phyloP scores from a whole-genome alignment of 2,888 invertebrate genomes.

The Blastobasis adustella region DNA sequence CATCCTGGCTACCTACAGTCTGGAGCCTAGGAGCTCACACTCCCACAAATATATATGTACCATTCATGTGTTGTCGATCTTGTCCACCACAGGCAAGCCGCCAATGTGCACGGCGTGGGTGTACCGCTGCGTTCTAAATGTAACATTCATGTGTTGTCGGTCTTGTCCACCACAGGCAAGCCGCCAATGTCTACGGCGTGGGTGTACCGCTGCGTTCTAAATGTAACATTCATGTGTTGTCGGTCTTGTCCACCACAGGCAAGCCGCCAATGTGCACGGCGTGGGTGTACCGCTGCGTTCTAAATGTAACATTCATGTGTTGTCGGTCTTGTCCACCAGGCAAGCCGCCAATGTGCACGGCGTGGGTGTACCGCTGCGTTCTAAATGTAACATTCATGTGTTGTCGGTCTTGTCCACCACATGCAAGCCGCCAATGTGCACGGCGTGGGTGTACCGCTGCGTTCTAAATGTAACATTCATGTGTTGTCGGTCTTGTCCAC shows the following conservation, averaged over 20 bases:
- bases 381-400: too few species aligned
- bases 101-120: constrained; percentile 80
- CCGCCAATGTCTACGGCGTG: constrained; percentile 80
- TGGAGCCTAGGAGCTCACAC: too few species aligned
- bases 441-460: constrained; percentile 82
- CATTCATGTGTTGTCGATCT: too few species aligned
- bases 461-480: constrained; percentile 25
- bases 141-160: too few species aligned
- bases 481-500: background rate
- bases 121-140: constrained; percentile 81
- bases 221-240: too few species aligned
- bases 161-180: constrained; percentile 64
- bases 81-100: constrained; percentile 81
- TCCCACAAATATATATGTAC: too few species aligned
- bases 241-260: too few species aligned
- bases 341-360: constrained; percentile 78
- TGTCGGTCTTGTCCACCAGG: constrained; percentile 44
- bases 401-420: too few species aligned
- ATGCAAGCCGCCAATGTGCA: constrained; percentile 80
- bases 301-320: too few species aligned
- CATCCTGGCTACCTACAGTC: too few species aligned
- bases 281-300: constrained; percentile 82
- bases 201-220: constrained; percentile 81
- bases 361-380: constrained; percentile 82
- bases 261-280: constrained; percentile 79